phyloP scores from a whole-genome alignment of 2,797 vertebrate species.

The Pangasius sanitwongsei region DNA sequence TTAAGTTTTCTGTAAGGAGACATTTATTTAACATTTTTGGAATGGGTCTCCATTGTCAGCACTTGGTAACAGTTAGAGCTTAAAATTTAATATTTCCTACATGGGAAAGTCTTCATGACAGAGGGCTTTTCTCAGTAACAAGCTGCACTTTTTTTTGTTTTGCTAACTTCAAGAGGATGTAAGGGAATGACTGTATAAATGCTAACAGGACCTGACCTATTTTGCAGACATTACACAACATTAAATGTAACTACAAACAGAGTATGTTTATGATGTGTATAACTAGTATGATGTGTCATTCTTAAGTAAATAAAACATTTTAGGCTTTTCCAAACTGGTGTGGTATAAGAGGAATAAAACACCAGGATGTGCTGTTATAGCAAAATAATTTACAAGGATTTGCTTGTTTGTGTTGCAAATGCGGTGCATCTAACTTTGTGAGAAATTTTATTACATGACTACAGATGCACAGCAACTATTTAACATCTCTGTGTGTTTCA shows the following conservation, averaged over 20 bases:
- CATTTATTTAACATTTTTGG: not conserved
- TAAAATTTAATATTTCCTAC: not conserved
- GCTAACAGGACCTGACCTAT: not conserved
- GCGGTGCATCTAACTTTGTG: not conserved
- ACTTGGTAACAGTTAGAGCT: not conserved
- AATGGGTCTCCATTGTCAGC: not conserved
- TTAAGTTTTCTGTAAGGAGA: not conserved
- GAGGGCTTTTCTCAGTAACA: not conserved
- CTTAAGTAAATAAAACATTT: not conserved
- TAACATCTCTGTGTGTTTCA: slow-evolving; percentile 6
- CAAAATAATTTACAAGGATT: not conserved
- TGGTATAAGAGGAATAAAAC: not conserved
- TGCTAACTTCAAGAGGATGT: not conserved
- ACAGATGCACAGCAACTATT: no score
- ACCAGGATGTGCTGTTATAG: not conserved
- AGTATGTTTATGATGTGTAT: no score
- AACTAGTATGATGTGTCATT: not conserved
- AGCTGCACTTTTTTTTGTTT: not conserved
- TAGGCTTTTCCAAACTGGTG: not conserved
- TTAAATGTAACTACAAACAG: not conserved
- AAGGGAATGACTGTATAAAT: not conserved
- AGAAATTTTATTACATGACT: not conserved
- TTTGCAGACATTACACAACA: not conserved
- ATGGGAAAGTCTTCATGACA: not conserved
- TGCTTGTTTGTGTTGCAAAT: not conserved